Evolutionary conservation across 2,113 vertebrate genomes (phyloP), one percentile per base, ranked within the genome.

Genomic region (Microcebus jonahi): DNA sequence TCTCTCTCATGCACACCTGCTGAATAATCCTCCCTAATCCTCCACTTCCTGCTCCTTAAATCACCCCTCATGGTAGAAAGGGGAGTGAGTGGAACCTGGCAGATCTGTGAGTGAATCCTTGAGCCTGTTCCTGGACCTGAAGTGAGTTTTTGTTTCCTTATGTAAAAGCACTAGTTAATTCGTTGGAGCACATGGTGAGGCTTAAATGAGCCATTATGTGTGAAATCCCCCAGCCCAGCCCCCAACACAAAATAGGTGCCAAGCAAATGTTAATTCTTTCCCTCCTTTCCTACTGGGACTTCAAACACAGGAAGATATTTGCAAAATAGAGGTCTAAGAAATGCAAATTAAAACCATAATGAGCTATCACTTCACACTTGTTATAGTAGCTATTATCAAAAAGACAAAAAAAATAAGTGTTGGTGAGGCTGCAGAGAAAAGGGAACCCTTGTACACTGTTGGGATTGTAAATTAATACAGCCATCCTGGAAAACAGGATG

Each of bases 41-140:
- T 55, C 57, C 25, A 11, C 39, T 18, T 15, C 71, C 70, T 45
- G 57, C 31, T 27, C 80, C 65, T 29, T 68, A 59, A 59, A 9
- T 8, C 61, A 39, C 21, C 45, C 20, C 53, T 77, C 15, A 0
- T 0, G 20, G 48, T 13, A 42, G 48, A 55, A 45, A 1, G 79
- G 55, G 70, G 34, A 4, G 39, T 0, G 0, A 0, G 0, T 1
- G 14, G 9, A 29, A 42, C 42, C 45, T n/a, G n/a, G 65, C 4
- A 1, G 31, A 5, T 20, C 34, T 10, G 10, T 25, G 68, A 71
- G 13, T 48, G 3, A 45, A 45, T 31, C 81, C 34, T 42, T 3
- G 2, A 23, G 48, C 21, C 77, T 73, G 65, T 65, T 29, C 48
- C 57, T 71, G 48, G 6, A 23, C 42, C 55, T 57, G 55, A 57